Percentiles rank a stretch among this genome's conserved stretches.
These are phyloP conservation scores for Gisinianus flammeolus DNA, from an alignment of 2,888 invertebrate species.

Conservation along the genomic window DNA sequence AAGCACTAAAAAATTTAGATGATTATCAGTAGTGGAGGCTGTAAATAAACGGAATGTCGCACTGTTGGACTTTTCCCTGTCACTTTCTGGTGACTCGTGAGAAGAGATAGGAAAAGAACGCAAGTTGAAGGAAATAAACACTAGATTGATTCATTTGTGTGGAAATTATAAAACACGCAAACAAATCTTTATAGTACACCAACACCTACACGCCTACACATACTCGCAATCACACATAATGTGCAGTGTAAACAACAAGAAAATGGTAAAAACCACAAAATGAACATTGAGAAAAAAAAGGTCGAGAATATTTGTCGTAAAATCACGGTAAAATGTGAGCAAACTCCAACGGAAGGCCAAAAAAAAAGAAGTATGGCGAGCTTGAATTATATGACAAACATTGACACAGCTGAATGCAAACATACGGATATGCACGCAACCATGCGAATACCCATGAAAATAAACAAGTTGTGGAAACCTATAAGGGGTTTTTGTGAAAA, in stretches of 20 bases:
- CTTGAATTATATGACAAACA: no score
- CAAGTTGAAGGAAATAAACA: no score
- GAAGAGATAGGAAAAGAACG: background rate
- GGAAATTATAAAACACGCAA: constrained; percentile 2
- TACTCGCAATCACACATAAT: background rate
- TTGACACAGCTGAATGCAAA: no score
- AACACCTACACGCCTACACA: background rate
- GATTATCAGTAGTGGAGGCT: background rate
- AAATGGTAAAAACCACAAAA: background rate
- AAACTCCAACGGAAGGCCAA: background rate
- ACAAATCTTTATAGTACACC: background rate
- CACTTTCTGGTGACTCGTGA: background rate
- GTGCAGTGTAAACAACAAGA: constrained; percentile 5
- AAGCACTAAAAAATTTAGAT: background rate
- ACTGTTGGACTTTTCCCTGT: background rate
- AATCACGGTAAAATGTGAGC: constrained; percentile 2
- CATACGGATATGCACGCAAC: no score
- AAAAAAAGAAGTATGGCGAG: no score
- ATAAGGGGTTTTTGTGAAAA: no score
- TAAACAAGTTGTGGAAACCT: no score
- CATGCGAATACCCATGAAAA: no score
- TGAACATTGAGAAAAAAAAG: background rate
- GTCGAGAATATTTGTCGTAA: background rate
- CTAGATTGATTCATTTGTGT: background rate
- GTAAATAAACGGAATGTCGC: background rate